Evolutionary conservation across 1,140 invertebrate genomes (phyloP), one percentile per base, ranked within the genome.

Genomic region (Bemisia tabaci): DNA sequence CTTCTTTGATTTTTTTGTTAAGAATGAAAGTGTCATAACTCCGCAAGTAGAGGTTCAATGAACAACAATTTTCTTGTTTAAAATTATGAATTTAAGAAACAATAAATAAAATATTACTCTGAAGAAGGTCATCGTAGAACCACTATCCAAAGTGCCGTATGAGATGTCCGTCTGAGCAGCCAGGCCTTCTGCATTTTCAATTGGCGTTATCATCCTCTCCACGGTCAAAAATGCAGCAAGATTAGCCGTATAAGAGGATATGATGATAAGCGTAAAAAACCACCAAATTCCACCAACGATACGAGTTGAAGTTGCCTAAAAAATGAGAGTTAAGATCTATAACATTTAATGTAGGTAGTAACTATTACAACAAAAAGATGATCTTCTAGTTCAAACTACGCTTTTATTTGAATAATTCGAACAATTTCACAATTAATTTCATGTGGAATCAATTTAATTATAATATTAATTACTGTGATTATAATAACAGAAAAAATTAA

Each of bases 211-310:
- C 89, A 90, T 91, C 69, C 88, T 79, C 76, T 90, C 89, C 1
- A 93, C 90, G 0, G 91, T 94, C 0, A 94, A 79, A 74, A 94
- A 93, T 5, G 91, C 91, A 0, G 91, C 91, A 64, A 93, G 77
- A 77, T 94, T 94, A 11, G 91, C 91, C 0, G 91, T 94, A 75
- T 94, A 94, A 0, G 91, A 92, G 0, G 89, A 90, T 59, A 93
- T 90, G 63, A 94, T 90, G 65, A 94, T 92, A 0, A 94, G 79
- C 0, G 90, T 92, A 75, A 94, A 94, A 72, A 94, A 91, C 90
- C 91, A 93, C 90, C 90, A 94, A 66, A 90, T 89, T 9, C 87
- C 85, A 39, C 87, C 86, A 1, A 90, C 85, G 61, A 90, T 85
- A 27, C 88, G 74, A 1, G 87, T 90, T 5, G 87, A 89, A 12